phyloP scores from a whole-genome alignment of 2,113 vertebrate genomes.

The Apodemus sylvaticus region DNA sequence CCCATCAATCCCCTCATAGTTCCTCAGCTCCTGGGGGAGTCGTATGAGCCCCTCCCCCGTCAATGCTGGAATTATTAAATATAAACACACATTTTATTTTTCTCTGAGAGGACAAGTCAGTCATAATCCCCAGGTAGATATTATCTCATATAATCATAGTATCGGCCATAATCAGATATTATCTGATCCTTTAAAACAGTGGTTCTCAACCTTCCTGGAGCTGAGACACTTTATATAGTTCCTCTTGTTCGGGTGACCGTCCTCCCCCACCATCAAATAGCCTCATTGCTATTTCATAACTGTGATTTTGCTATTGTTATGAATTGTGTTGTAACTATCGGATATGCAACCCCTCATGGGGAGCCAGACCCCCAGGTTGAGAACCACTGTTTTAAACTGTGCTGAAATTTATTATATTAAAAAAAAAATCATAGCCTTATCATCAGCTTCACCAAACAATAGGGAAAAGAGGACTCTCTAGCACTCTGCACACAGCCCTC shows the following conservation, averaged over 20 bases:
- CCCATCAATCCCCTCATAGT: background rate
- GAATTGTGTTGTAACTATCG: background rate
- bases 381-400: background rate
- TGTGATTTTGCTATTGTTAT: background rate
- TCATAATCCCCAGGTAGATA: background rate
- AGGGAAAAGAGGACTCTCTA: background rate
- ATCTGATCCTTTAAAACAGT: background rate
- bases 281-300: background rate
- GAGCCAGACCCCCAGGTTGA: background rate
- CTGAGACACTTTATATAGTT: background rate
- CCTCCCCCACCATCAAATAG: background rate
- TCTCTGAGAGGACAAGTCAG: background rate
- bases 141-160: background rate
- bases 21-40: background rate
- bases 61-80: background rate
- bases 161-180: background rate
- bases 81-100: background rate
- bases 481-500: background rate
- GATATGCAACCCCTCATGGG: background rate
- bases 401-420: background rate
- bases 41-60: background rate
- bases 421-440: background rate
- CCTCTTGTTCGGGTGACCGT: background rate
- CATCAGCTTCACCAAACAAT: background rate
- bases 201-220: background rate